Evolutionary conservation across 2,888 invertebrate species (phyloP), one percentile per base, ranked within the genome.

Genomic region (Acronicta alni): DNA sequence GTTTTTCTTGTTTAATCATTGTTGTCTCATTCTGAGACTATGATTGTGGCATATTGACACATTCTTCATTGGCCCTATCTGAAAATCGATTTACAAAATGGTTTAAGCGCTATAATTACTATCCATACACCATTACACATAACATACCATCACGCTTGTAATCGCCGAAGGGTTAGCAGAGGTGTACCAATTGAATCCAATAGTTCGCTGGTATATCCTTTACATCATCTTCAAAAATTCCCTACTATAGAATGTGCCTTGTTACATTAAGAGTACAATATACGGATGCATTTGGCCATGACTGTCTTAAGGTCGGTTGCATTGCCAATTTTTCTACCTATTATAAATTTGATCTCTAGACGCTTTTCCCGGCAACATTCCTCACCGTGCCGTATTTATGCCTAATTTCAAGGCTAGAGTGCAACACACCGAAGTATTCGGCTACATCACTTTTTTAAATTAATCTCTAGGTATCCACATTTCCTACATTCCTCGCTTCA

Each of bases 351-450:
- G 0, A 35, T n/a, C 14, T 32, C 32, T 35, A 1, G n/a, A n/a
- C 35, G 35, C 32, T 32, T 32, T 32, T 35, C n/a, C 35, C n/a
- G n/a, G 3, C n/a, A 35, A 43, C 3, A 23, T 30, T n/a, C 3
- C n/a, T 20, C 63, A 67, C 72, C 60, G 43, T 39, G 57, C 54
- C 46, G 47, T 32, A 14, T 14, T 14, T 38, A 15, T 44, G 39
- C 8, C 46, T 73, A 51, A 52, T 43, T 17, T 64, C 75, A 75
- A 67, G 67, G 69, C 44, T 54, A 67, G 48, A 75, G 75, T 69
- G 72, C 75, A 75, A 67, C 41, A 72, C 37, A 85, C 88, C 83
- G 77, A 59, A 72, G 30, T 4, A 30, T 30, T 30, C 12, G 12
- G 12, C 23, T 23, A 23, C 20, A 20, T 4, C 5, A 5, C 20